Conservation (phyloP, 2,888 invertebrate genomes). For the Agrochola lota region DNA sequence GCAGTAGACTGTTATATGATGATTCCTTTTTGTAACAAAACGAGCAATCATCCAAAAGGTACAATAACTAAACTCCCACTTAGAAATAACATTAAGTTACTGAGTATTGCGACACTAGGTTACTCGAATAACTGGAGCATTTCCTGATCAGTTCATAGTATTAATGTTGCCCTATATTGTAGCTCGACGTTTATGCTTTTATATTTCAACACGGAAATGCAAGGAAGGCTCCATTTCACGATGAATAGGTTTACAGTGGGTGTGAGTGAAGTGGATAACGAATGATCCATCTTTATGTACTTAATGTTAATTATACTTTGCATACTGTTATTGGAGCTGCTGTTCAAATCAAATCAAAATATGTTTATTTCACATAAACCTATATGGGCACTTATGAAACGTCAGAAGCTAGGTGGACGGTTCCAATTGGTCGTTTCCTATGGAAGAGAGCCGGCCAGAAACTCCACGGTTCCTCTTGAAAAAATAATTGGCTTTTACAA, state of each 20-base stretch:
- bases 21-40: no score
- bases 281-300: background rate
- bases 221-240: constrained; percentile 3
- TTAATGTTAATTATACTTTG: background rate
- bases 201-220: constrained; percentile 27
- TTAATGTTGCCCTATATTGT: constrained; percentile 8
- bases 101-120: background rate
- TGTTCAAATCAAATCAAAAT: background rate
- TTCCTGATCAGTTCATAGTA: constrained; percentile 37
- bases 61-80: background rate
- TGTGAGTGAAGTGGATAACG: background rate
- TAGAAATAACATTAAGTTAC: constrained; percentile 19
- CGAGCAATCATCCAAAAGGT: background rate
- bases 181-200: background rate
- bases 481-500: no score
- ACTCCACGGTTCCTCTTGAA: no score
- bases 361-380: no score
- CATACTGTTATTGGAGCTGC: background rate
- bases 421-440: no score
- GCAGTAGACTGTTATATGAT: no score
- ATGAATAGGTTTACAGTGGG: background rate
- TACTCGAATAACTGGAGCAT: constrained; percentile 39
- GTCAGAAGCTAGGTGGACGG: no score
- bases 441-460: no score
- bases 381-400: no score